Evolutionary conservation across 2,888 invertebrate genomes (phyloP), one percentile per base, ranked within the genome.

Genomic region (Strigamia transsilvanica): DNA sequence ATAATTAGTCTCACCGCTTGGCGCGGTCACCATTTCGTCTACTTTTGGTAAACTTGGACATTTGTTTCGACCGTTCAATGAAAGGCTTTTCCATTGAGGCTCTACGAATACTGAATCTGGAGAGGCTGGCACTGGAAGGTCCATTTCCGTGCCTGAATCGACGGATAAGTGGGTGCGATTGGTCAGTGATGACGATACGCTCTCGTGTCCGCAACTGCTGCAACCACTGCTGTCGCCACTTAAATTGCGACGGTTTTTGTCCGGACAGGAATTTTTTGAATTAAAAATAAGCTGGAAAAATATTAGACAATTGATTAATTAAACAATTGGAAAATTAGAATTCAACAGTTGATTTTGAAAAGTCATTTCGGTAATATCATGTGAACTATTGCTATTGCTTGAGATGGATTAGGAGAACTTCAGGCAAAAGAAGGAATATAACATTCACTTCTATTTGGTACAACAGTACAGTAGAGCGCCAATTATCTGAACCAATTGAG

Each of bases 171-270:
- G 82, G 15, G 79, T 78, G 23, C 81, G 81, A 38, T 51, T 81
- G 13, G 82, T 82, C 21, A 81, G 13, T 5, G 82, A 81, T 3
- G 82, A 82, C 6, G 82, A 82, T 18, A 82, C 34, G n/a, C 82
- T 82, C 0, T 56, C 81, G 18, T 82, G 78, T 15, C 82, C 82
- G 23, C 32, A 66, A 32, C 82, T 82, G 73, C 80, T 80, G n/a
- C 82, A 78, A 13, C 82, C 80, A 73, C 73, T 66, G 81, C 82
- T 82, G 79, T 82, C 82, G 32, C 82, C 80, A 27, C 82, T 82
- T 21, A 81, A 15, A 46, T 81, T 81, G 78, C 80, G 82, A 10
- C 51, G 32, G 32, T 1, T 13, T 80, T 80, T 80, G n/a, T 80
- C 80, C 6, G 66, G 34, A 15, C 32, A 18, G 6, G 34, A 3